Base-by-base conservation (phyloP, 2,888 invertebrate genomes). In the Scelioninae gen. 1 region DNA sequence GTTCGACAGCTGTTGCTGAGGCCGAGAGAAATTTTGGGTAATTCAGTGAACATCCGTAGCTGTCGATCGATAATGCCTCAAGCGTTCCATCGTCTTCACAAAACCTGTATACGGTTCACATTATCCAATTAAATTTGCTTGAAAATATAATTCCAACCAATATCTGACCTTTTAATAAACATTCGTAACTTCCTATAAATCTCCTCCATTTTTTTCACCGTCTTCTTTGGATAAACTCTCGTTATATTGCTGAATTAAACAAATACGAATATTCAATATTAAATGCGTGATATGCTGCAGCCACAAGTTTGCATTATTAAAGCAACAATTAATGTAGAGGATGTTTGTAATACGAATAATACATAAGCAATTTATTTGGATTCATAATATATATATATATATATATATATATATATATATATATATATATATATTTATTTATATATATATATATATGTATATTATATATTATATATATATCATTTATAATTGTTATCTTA, bases 51-150 rank as follows among this genome's bases (percentile, higher is more conserved):
- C 84, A 84, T 84, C 84, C 81, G 81, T 77, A 81, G 63, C 55
- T 47, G 80, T 72, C 84, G 81, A 84, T 84, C 84, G 69, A 84
- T 84, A 83, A 75, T 69, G 84, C 81, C 77, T 81, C 80, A 78
- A 78, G 81, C 84, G 71, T 77, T 71, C 69, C 79, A 80, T 84
- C 84, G 74, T 84, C 84, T 81, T 78, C 74, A n/a, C 58, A 77
- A 78, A 81, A 71, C 58, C 68, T 58, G 65, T 55, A 45, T 60
- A 40, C 72, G 45, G 32, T 45, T 63, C 29, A 45, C 72, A 63
- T 83, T 72, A 83, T 80, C 63, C 83, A 69, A 77, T 72, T 72
- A 79, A 72, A 80, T 79, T 60, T 43, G 8, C 56, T 51, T 16
- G 58, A 78, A 78, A 74, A 79, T 79, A 68, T 74, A 65, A 72